These are phyloP conservation scores for Neosilurus hyrtlii DNA, from an alignment of 2,797 vertebrate genomes.

Conservation along the genomic window DNA sequence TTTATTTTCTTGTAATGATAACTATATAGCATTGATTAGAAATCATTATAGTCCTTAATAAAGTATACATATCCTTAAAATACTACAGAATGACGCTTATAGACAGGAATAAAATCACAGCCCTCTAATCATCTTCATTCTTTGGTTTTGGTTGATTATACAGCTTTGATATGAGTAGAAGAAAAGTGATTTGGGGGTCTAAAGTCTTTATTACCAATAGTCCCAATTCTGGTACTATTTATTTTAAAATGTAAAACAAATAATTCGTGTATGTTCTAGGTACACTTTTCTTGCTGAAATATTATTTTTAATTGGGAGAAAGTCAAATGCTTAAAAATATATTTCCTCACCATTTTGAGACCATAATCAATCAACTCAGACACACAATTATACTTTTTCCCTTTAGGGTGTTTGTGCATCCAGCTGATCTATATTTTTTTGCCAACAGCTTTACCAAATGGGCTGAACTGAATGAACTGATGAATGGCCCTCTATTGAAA, in stretches of 20 bases:
- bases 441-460: constrained; percentile 18
- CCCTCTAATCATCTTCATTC: neutral
- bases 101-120: neutral
- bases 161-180: constrained; percentile 19
- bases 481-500: constrained; percentile 66
- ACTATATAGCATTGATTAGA: neutral
- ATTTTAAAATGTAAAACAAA: neutral
- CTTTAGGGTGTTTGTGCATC: constrained; percentile 42
- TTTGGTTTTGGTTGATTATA: constrained; percentile 30
- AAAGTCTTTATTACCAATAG: neutral
- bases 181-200: constrained; percentile 11
- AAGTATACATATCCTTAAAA: neutral
- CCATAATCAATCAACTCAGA: constrained; percentile 14
- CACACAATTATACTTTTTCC: constrained; percentile 19
- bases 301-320: neutral
- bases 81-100: neutral
- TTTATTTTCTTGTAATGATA: neutral
- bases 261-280: no score
- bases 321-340: neutral
- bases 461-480: constrained; percentile 55
- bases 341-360: neutral
- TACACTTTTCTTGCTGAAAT: neutral
- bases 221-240: neutral
- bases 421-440: constrained; percentile 57
- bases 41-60: neutral